These are phyloP conservation scores for Cepphus grylle DNA, from an alignment of 2,113 vertebrate genomes.

Conservation along the genomic window DNA sequence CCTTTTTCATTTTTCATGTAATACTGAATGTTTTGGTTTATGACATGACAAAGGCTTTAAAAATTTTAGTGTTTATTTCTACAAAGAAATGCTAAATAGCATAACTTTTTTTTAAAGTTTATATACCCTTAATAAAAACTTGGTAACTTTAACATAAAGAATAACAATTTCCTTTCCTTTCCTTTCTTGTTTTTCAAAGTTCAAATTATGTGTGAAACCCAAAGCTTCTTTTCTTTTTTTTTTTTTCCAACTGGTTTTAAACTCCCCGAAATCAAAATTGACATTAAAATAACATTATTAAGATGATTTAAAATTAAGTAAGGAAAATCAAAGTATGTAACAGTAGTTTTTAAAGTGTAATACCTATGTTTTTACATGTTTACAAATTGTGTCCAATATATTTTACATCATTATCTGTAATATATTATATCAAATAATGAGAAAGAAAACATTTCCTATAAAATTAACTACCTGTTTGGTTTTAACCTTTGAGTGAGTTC, in stretches of 20 bases:
- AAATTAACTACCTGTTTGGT: neutral
- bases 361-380: neutral
- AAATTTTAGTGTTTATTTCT: neutral
- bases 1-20: conserved; percentile 6
- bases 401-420: neutral
- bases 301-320: neutral
- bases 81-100: neutral
- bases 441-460: neutral
- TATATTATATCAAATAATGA: neutral
- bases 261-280: neutral
- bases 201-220: neutral
- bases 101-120: neutral
- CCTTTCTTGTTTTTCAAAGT: neutral
- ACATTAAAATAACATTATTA: neutral
- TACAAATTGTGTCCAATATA: neutral
- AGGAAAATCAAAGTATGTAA: neutral
- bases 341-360: neutral
- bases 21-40: neutral
- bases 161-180: neutral
- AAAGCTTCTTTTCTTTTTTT: neutral
- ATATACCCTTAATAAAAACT: neutral
- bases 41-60: neutral
- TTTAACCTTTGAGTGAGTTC: neutral
- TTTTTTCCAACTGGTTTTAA: neutral
- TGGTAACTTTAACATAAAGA: neutral